These are phyloP conservation scores for Tortrix viridana DNA, from an alignment of 2,888 invertebrate species.

Conservation along the genomic window DNA sequence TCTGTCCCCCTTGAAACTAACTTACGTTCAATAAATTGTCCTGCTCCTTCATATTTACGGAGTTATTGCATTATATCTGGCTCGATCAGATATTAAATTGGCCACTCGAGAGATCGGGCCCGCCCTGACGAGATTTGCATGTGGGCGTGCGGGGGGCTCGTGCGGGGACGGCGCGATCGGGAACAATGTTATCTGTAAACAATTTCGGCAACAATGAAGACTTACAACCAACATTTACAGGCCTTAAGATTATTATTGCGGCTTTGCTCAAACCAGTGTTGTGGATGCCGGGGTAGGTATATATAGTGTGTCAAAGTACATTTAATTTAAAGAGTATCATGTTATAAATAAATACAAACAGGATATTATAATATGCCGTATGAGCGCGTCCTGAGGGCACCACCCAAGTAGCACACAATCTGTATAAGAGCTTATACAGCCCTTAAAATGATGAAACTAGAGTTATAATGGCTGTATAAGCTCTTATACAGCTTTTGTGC, in stretches of 20 bases:
- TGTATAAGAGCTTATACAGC: no score
- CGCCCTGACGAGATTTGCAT: slow-evolving; percentile 63
- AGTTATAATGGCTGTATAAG: no score
- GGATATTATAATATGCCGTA: no score
- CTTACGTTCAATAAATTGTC: slow-evolving; percentile 64
- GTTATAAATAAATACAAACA: no score
- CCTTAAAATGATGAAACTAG: no score
- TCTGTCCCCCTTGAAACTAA: slow-evolving; percentile 72
- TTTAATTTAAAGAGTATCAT: no score
- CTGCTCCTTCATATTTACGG: slow-evolving; percentile 75
- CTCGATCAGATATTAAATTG: slow-evolving; percentile 78
- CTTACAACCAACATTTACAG: slow-evolving; percentile 40
- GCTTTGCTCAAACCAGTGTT: no score
- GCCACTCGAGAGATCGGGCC: slow-evolving; percentile 59
- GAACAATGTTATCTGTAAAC: slow-evolving; percentile 51
- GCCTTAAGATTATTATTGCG: slow-evolving; percentile 23
- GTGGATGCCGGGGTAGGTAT: no score
- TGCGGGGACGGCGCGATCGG: slow-evolving; percentile 25
- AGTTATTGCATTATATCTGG: slow-evolving; percentile 74
- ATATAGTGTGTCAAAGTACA: no score
- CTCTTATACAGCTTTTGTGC: no score
- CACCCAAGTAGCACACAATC: no score
- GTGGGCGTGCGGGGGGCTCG: slow-evolving; percentile 16
- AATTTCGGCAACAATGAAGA: slow-evolving; percentile 48
- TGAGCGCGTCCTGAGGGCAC: no score